These are phyloP conservation scores for Aphodius sticticus DNA, from an alignment of 2,888 invertebrate species.

Conservation along the genomic window DNA sequence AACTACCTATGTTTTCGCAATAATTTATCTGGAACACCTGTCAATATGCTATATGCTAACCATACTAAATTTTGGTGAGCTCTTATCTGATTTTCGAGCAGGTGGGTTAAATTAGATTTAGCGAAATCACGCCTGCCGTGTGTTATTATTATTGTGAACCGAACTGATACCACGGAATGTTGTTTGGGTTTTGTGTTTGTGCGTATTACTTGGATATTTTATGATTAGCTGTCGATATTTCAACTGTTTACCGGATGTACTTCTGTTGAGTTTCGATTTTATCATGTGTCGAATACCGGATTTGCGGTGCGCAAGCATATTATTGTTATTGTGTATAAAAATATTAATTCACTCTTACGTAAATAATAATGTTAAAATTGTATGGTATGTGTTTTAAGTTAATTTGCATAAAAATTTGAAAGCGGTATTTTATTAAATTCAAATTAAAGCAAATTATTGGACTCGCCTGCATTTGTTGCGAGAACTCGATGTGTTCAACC, in stretches of 20 bases:
- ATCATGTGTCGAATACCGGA: constrained; percentile 4
- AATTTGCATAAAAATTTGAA: constrained; percentile 4
- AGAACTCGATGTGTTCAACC: background rate
- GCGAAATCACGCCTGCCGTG: background rate
- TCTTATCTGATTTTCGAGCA: background rate
- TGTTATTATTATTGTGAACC: background rate
- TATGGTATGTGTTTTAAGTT: background rate
- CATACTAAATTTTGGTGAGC: background rate
- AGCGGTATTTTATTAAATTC: background rate
- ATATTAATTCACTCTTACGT: background rate
- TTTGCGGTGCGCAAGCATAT: constrained; percentile 4
- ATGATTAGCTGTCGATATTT: background rate
- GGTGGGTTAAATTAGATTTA: background rate
- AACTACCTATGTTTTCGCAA: background rate
- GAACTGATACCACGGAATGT: background rate
- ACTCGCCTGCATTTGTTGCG: background rate
- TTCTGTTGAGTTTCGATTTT: background rate
- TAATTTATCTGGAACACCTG: background rate
- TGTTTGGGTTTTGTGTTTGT: background rate
- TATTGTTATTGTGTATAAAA: background rate
- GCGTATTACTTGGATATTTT: background rate
- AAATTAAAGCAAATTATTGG: background rate
- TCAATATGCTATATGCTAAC: background rate
- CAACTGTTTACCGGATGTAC: background rate
- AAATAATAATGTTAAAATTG: background rate